These are phyloP conservation scores for Tupiocoris notatus DNA, from an alignment of 2,888 invertebrate species.

Conservation along the genomic window DNA sequence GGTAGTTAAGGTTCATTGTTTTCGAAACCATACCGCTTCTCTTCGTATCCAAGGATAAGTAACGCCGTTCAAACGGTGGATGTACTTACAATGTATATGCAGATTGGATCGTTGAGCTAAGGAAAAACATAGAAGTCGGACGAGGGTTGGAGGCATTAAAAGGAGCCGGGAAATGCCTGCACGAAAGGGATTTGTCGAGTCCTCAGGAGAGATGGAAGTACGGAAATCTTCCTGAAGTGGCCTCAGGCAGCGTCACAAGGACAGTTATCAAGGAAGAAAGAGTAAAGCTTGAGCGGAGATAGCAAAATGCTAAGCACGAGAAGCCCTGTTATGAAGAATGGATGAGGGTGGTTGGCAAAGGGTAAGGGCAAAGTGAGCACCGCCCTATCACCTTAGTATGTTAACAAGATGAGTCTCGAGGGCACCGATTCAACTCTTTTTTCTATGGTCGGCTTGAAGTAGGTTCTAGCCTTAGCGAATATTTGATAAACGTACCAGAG, in stretches of 20 bases:
- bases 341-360: neutral
- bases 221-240: constrained; percentile 28
- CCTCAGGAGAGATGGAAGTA: neutral
- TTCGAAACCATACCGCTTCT: neutral
- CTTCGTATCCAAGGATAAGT: neutral
- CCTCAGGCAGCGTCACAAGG: constrained; percentile 25
- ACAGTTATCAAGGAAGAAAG: constrained; percentile 28
- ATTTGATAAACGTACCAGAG: too few relatives aligned
- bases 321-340: neutral
- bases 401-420: constrained; percentile 40
- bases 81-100: constrained; percentile 25
- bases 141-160: neutral
- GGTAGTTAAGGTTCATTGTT: neutral
- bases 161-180: constrained; percentile 15
- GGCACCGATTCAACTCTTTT: constrained; percentile 22
- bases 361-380: neutral
- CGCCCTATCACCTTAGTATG: constrained; percentile 40
- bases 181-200: constrained; percentile 15
- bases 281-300: neutral
- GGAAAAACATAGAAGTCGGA: neutral
- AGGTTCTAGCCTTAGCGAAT: too few relatives aligned
- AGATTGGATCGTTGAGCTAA: neutral
- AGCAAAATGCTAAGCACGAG: neutral
- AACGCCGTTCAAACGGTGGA: neutral
- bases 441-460: too few relatives aligned